phyloP scores from a whole-genome alignment of 2,113 vertebrate species.

The Semicossyphus pulcher region DNA sequence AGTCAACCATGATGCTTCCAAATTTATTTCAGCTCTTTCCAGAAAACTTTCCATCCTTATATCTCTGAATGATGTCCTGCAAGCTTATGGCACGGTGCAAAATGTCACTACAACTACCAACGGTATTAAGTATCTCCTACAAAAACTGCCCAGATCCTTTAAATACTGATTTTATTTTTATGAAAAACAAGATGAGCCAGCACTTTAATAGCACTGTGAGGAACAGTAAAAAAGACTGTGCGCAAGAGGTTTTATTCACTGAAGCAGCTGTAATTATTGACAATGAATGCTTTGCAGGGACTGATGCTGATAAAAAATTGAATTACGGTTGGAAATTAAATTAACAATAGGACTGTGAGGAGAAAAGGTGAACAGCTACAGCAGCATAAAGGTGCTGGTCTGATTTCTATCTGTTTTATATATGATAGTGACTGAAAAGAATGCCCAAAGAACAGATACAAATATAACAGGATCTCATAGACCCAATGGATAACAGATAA shows the following conservation, averaged over 20 bases:
- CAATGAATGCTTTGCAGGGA: conserved; percentile 21
- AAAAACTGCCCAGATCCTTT: not conserved
- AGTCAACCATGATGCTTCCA: not conserved
- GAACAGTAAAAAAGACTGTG: not conserved
- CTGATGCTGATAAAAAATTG: conserved; percentile 14
- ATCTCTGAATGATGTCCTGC: conserved; percentile 3
- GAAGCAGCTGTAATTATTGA: conserved; percentile 16
- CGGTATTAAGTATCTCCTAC: too few species aligned
- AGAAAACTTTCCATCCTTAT: not conserved
- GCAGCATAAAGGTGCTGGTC: conserved; percentile 8
- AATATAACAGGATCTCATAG: not conserved
- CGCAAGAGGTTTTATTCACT: conserved; percentile 22
- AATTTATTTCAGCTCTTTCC: conserved; percentile 19
- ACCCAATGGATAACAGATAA: not conserved
- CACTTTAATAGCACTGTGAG: conserved; percentile 1
- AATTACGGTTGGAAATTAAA: conserved; percentile 24
- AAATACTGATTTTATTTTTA: not conserved
- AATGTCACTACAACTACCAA: not conserved
- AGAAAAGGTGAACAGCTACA: conserved; percentile 7
- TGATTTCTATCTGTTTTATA: conserved; percentile 14
- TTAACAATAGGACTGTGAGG: conserved; percentile 13
- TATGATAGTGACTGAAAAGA: not conserved
- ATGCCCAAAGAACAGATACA: not conserved
- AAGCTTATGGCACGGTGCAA: not conserved
- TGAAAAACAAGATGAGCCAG: not conserved